Evolutionary conservation across 2,113 vertebrate species (phyloP).

Genomic region (Anthoscopus minutus): DNA sequence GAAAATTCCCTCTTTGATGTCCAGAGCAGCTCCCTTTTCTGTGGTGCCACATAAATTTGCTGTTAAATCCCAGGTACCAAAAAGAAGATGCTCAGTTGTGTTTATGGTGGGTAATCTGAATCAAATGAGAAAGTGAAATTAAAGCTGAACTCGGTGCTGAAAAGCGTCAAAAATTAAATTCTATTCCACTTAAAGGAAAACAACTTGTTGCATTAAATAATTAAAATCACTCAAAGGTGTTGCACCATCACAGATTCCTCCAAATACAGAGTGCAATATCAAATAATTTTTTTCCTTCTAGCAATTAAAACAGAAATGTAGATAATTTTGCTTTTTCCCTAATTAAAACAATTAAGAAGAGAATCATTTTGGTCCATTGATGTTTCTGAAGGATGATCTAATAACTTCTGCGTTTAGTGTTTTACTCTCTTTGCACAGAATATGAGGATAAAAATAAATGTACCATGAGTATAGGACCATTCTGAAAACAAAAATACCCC

Average conservation of each 20-base stretch:
- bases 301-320: background rate
- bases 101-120: background rate
- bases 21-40: background rate
- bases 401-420: background rate
- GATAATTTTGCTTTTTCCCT: background rate
- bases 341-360: background rate
- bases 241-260: background rate
- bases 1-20: background rate
- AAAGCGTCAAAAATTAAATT: background rate
- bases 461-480: background rate
- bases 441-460: background rate
- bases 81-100: background rate
- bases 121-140: background rate
- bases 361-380: background rate
- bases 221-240: background rate
- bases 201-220: background rate
- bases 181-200: background rate
- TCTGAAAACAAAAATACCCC: background rate
- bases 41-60: background rate
- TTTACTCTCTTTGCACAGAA: background rate
- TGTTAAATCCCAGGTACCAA: background rate
- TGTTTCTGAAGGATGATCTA: background rate
- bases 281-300: background rate
- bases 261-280: background rate
- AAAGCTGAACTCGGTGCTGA: background rate